A percentile compares a stretch with the other conserved stretches of the same genome.
Evolutionary conservation across 2,888 invertebrate genomes (phyloP).

Genomic region (Andrena minutula): DNA sequence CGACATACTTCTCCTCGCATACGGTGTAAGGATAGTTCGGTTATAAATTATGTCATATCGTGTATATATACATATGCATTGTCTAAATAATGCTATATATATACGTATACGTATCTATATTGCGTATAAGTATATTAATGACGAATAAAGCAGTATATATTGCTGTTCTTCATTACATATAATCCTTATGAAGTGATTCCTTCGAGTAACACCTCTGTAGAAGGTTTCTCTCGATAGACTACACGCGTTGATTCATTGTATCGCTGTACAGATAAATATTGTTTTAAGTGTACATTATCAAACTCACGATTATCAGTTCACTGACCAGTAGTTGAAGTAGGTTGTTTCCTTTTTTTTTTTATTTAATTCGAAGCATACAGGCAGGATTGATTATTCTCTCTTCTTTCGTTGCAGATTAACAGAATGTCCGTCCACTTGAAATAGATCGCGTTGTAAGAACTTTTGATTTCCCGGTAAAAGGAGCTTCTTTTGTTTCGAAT

Average conservation of each 20-base stretch:
- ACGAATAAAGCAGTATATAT: slow-evolving; percentile 80
- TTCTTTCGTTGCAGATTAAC: slow-evolving; percentile 51
- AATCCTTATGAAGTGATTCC: slow-evolving; percentile 36
- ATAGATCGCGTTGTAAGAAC: slow-evolving; percentile 43
- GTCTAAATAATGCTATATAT: slow-evolving; percentile 73
- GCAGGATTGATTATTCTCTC: neutral
- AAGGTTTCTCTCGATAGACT: slow-evolving; percentile 27
- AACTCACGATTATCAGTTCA: slow-evolving; percentile 55
- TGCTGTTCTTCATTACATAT: slow-evolving; percentile 52
- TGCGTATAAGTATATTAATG: slow-evolving; percentile 77
- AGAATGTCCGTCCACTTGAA: slow-evolving; percentile 54
- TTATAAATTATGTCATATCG: slow-evolving; percentile 71
- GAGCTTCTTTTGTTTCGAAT: slow-evolving; percentile 22
- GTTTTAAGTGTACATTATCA: slow-evolving; percentile 55
- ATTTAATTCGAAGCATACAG: slow-evolving; percentile 33
- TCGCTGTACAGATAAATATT: slow-evolving; percentile 42
- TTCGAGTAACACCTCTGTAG: slow-evolving; percentile 30
- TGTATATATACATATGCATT: slow-evolving; percentile 75
- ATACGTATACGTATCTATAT: slow-evolving; percentile 68
- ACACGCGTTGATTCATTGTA: slow-evolving; percentile 45
- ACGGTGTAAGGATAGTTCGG: slow-evolving; percentile 63
- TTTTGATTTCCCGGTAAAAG: slow-evolving; percentile 35
- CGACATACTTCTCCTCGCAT: slow-evolving; percentile 65
- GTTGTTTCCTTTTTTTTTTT: slow-evolving; percentile 22
- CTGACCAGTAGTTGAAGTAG: slow-evolving; percentile 50